A percentile compares a stretch with the other conserved stretches of the same genome.
phyloP scores from a whole-genome alignment of 2,797 vertebrate genomes.

The Alcedo quadribrachys region DNA sequence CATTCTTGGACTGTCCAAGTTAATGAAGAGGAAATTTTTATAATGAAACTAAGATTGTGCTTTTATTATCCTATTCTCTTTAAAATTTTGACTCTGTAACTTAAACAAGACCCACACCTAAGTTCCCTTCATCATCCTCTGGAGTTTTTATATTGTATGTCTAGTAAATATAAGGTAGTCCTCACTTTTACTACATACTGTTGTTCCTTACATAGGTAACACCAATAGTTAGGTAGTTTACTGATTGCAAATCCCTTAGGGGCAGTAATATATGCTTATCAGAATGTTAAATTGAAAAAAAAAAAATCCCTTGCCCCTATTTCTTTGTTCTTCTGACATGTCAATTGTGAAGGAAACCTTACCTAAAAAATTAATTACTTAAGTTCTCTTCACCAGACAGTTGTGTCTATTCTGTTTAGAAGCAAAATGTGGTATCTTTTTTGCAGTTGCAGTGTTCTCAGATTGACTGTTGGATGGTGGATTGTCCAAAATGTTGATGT shows the following conservation, averaged over 20 bases:
- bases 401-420: background rate
- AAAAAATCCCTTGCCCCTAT: rapidly evolving
- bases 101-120: background rate
- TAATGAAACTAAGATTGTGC: background rate
- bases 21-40: background rate
- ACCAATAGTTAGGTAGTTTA: background rate
- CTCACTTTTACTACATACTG: background rate
- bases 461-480: background rate
- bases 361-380: background rate
- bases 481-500: background rate
- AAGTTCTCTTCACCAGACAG: background rate
- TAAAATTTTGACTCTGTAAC: background rate
- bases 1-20: background rate
- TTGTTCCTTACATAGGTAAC: background rate
- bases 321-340: background rate
- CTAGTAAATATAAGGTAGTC: background rate
- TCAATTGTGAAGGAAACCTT: background rate
- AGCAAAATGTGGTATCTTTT: background rate
- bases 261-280: background rate
- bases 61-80: background rate
- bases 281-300: background rate
- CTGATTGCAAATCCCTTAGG: background rate
- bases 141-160: background rate
- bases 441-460: background rate
- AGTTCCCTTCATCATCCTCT: background rate